Percentiles rank a stretch among this genome's conserved stretches.
These are phyloP conservation scores for Tetramorium bicarinatum DNA, from an alignment of 2,888 invertebrate genomes.

Conservation along the genomic window DNA sequence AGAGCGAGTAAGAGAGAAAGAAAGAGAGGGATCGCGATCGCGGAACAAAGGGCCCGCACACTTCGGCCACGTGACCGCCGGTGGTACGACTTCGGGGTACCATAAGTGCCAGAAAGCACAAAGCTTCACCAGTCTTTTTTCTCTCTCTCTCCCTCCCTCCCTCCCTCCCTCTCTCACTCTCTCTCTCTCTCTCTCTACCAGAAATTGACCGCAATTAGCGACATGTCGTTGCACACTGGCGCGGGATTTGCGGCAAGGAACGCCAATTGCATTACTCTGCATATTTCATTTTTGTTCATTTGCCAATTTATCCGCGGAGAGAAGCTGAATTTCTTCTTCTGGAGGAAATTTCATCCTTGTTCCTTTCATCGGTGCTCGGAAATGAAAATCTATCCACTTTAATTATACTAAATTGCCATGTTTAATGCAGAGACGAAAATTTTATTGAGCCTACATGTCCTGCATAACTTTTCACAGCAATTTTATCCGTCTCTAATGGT, in stretches of 20 bases:
- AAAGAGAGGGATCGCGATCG: conserved; percentile 28
- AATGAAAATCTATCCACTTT: neutral
- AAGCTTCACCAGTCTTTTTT: conserved; percentile 36
- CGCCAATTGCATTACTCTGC: conserved; percentile 82
- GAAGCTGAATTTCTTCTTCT: conserved; percentile 15
- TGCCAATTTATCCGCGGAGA: conserved; percentile 48
- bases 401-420: neutral
- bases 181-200: conserved; percentile 68
- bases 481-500: neutral
- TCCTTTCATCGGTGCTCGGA: no score
- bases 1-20: conserved; percentile 19
- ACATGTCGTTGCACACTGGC: conserved; percentile 80
- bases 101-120: conserved; percentile 77
- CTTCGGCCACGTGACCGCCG: conserved; percentile 78
- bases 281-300: conserved; percentile 73
- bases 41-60: conserved; percentile 75
- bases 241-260: conserved; percentile 78
- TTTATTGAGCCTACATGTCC: neutral
- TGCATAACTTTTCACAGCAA: neutral
- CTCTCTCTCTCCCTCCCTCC: conserved; percentile 37
- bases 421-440: neutral
- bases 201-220: conserved; percentile 83
- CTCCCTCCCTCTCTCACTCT: conserved; percentile 63
- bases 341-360: neutral
- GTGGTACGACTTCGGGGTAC: conserved; percentile 69